phyloP scores from a whole-genome alignment of 2,113 vertebrate species.

The Podarcis cretensis region DNA sequence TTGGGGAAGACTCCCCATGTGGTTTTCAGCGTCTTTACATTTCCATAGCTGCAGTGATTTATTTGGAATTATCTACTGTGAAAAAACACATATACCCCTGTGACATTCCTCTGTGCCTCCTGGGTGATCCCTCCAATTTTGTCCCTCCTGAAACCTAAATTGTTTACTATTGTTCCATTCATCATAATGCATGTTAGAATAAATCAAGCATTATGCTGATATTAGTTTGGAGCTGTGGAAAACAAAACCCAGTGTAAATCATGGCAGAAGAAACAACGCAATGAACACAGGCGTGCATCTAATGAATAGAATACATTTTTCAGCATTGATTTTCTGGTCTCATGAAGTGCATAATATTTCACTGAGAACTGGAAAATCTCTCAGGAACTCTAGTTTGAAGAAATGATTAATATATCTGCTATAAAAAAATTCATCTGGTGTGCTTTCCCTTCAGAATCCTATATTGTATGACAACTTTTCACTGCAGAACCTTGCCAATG shows the following conservation, averaged over 20 bases:
- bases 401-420: constrained; percentile 6
- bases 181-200: neutral
- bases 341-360: constrained; percentile 35
- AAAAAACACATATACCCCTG: neutral
- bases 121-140: neutral
- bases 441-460: constrained; percentile 24
- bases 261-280: constrained; percentile 1
- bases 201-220: neutral
- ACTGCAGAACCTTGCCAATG: constrained; percentile 40
- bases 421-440: constrained; percentile 36
- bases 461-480: constrained; percentile 16
- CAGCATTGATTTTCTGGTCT: constrained; percentile 34
- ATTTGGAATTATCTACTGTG: neutral
- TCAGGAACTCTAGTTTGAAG: neutral
- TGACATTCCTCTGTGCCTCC: neutral
- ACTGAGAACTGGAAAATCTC: constrained; percentile 3
- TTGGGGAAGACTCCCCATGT: constrained; percentile 1
- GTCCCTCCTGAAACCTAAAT: neutral
- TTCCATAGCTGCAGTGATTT: neutral
- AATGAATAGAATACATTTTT: constrained; percentile 22
- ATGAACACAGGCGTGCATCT: neutral
- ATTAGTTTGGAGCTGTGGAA: neutral
- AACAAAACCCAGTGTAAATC: constrained; percentile 20
- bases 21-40: neutral
- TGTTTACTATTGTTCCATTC: neutral